Percentiles rank a stretch among this genome's conserved stretches.
Evolutionary conservation across 1,140 invertebrate genomes (phyloP).

Genomic region (Panulirus ornatus): DNA sequence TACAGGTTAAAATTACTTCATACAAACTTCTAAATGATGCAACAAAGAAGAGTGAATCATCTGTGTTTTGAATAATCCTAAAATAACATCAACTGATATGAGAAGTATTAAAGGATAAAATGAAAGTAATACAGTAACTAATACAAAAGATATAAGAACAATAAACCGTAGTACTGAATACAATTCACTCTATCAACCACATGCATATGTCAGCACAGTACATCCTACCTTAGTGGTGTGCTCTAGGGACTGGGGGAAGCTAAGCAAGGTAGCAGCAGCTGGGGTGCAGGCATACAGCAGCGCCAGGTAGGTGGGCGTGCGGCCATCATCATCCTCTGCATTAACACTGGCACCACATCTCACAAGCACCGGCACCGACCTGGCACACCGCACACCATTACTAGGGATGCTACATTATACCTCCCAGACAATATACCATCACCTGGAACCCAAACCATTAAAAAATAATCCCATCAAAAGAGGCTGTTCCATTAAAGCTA

Average conservation of each 20-base stretch:
- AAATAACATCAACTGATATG: too few relatives aligned
- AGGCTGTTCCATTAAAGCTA: neutral
- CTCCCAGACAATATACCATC: neutral
- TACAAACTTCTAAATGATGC: too few relatives aligned
- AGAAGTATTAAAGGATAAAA: too few relatives aligned
- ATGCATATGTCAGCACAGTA: too few relatives aligned
- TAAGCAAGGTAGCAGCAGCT: slow-evolving; percentile 66
- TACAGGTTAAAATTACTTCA: too few relatives aligned
- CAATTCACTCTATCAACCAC: too few relatives aligned
- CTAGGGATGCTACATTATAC: slow-evolving; percentile 40
- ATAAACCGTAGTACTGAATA: too few relatives aligned
- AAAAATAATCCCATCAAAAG: neutral
- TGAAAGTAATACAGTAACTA: too few relatives aligned
- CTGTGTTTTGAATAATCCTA: too few relatives aligned
- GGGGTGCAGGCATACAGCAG: slow-evolving; percentile 70
- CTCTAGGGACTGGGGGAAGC: slow-evolving; percentile 66
- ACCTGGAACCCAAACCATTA: slow-evolving; percentile 3
- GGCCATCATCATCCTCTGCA: slow-evolving; percentile 69
- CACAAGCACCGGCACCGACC: slow-evolving; percentile 69
- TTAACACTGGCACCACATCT: slow-evolving; percentile 67
- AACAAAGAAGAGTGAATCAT: too few relatives aligned
- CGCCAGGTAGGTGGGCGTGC: slow-evolving; percentile 67
- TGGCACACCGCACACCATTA: slow-evolving; percentile 50
- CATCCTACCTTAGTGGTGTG: slow-evolving; percentile 70
- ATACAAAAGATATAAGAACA: too few relatives aligned